phyloP scores from a whole-genome alignment of 2,113 vertebrate species.

The Ameiurus melas region DNA sequence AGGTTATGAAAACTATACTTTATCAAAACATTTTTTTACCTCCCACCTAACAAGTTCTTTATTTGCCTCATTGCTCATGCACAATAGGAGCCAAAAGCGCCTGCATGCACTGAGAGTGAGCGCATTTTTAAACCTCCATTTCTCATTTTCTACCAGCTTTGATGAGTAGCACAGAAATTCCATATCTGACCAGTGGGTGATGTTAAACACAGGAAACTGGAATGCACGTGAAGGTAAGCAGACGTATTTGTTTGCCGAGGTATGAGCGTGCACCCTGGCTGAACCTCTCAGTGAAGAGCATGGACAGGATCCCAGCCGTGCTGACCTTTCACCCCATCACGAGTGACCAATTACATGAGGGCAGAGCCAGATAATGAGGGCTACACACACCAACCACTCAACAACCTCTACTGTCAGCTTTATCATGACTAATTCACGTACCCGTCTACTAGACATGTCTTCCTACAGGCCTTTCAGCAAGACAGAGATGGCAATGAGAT shows the following conservation, averaged over 20 bases:
- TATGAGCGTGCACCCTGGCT: constrained; percentile 24
- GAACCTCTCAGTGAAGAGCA: constrained; percentile 41
- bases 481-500: background rate
- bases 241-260: background rate
- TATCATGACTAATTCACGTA: constrained; percentile 50
- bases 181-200: background rate
- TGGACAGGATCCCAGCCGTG: constrained; percentile 28
- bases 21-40: constrained; percentile 6
- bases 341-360: constrained; percentile 48
- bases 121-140: constrained; percentile 20
- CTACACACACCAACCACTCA: constrained; percentile 14
- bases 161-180: constrained; percentile 18
- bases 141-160: background rate
- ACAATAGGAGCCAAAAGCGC: constrained; percentile 20
- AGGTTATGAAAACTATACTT: constrained; percentile 28
- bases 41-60: constrained; percentile 16
- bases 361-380: constrained; percentile 40
- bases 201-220: constrained; percentile 15
- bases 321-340: constrained; percentile 46
- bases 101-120: background rate
- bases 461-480: constrained; percentile 39
- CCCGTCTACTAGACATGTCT: background rate
- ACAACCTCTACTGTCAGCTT: constrained; percentile 36
- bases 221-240: background rate
- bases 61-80: constrained; percentile 11